Evolutionary conservation across 2,113 vertebrate species (phyloP), one percentile per base, ranked within the genome.

Genomic region (Caloenas nicobarica): DNA sequence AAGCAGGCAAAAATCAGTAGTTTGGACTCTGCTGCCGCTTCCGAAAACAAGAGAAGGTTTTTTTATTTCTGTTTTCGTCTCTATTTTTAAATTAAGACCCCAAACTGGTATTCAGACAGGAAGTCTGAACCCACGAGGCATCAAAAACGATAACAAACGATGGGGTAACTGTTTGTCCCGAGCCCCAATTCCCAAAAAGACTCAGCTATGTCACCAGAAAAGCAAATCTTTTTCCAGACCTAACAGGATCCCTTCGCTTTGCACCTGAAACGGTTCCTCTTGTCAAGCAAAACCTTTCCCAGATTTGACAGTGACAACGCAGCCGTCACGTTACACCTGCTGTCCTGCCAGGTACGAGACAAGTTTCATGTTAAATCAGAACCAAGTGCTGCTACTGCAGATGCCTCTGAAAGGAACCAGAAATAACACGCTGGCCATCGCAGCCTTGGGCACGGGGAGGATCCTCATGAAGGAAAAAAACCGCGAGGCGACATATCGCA

Each of bases 401-500:
- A 28, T n/a, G 68, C 19, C 48, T 64, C 74, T 53, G 69, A 57
- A 64, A 81, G 29, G 19, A 25, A 31, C 16, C 34, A 24, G 62
- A 46, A 60, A 24, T 10, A 28, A 54, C 25, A 33, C 44, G 38
- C 16, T 42, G 33, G 7, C 1, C 0, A 22, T 13, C 5, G 2
- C 33, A 54, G 44, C 10, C 24, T 12, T 33, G 44, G 42, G 48
- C 44, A 34, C 29, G 46, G 33, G 76, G 69, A 81, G 12, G 21
- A 25, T 46, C 34, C 26, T 86, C 38, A 36, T 56, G 16, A 60
- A 60, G 22, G 33, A 11, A 56, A 76, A 42, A 16, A 44, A 53
- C 19, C 5, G 16, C 0, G 4, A 23, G 51, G 53, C 34, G 53
- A 60, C n/a, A 10, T 22, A 16, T 10, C 2, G 4, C 53, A n/a